A percentile compares a stretch with the other conserved stretches of the same genome.
These are phyloP conservation scores for Lamellibrachia luymesi DNA, from an alignment of 1,140 invertebrate genomes.

Conservation along the genomic window DNA sequence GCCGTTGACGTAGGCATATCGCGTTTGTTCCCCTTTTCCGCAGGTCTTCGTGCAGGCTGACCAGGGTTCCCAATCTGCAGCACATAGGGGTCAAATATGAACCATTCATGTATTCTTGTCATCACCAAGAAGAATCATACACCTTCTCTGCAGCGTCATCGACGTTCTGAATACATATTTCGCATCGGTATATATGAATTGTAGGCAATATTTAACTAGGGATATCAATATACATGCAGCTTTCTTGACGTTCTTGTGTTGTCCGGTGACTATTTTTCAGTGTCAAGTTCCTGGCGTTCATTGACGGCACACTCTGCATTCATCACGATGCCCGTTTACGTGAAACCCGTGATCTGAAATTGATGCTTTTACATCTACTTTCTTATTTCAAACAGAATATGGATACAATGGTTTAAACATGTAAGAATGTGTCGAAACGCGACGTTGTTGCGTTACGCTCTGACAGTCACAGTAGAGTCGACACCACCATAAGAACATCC, in stretches of 20 bases:
- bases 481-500: no score
- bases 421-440: not conserved
- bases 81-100: not conserved
- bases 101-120: not conserved
- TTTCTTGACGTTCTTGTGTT: not conserved
- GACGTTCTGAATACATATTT: not conserved
- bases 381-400: not conserved
- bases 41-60: not conserved
- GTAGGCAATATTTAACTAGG: not conserved
- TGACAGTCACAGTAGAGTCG: no score
- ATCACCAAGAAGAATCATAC: not conserved
- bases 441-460: no score
- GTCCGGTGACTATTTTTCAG: no score
- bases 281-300: no score
- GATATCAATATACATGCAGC: not conserved
- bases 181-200: not conserved
- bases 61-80: not conserved
- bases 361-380: no score
- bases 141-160: not conserved
- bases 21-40: not conserved
- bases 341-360: no score
- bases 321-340: no score
- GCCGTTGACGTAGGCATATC: not conserved
- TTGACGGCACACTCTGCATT: no score
- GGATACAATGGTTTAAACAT: not conserved